Conservation (phyloP, 1,140 invertebrate species). For the Lanistes nyassanus region DNA sequence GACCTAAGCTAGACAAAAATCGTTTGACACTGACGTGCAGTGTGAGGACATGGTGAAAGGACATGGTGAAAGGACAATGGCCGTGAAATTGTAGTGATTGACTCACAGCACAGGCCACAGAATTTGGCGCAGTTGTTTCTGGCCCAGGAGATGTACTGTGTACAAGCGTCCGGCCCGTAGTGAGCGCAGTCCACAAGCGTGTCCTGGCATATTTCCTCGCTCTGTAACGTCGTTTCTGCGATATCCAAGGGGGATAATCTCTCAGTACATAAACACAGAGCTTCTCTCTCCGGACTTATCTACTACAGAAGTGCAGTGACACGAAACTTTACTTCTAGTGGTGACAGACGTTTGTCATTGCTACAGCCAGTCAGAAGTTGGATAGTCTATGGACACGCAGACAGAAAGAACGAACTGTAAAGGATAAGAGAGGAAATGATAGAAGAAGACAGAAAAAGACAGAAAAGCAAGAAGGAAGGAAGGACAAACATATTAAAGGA, state of each 20-base stretch:
- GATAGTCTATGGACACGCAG: background rate
- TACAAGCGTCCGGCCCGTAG: conserved; percentile 41
- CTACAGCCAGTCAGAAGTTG: too few species aligned
- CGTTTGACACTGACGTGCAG: too few species aligned
- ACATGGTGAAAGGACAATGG: too few species aligned
- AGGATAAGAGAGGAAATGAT: background rate
- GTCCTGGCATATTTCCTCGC: conserved; percentile 26
- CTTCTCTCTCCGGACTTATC: too few species aligned
- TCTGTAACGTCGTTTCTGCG: background rate
- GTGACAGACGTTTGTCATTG: too few species aligned
- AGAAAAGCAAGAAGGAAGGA: background rate
- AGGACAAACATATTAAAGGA: background rate
- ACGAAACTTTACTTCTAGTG: too few species aligned
- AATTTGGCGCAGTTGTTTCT: conserved; percentile 43
- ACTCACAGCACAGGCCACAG: conserved; percentile 45
- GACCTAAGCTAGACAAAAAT: too few species aligned
- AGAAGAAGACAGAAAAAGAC: background rate
- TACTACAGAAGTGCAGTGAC: too few species aligned
- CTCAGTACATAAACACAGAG: conserved; percentile 14
- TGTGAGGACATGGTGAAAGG: too few species aligned
- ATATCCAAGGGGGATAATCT: background rate
- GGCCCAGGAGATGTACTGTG: conserved; percentile 38
- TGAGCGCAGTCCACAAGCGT: conserved; percentile 41
- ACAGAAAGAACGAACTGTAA: background rate
- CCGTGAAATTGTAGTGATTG: too few species aligned